Base-by-base conservation (phyloP, 2,113 vertebrate species). In the Hyperopisus bebe region DNA sequence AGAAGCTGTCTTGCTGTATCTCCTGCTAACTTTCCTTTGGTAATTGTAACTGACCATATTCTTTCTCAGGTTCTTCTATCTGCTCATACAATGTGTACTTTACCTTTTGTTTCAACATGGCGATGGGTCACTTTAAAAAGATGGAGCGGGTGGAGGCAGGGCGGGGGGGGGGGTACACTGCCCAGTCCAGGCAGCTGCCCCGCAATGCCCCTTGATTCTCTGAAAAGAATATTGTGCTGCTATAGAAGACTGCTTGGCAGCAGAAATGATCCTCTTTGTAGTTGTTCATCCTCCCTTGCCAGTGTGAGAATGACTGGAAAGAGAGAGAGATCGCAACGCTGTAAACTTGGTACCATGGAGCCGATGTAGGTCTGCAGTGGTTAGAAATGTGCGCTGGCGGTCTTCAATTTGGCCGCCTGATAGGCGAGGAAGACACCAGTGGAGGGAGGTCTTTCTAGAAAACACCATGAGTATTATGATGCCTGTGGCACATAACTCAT, bases 211-310 rank as follows among this genome's bases (percentile, higher is more conserved):
- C 50, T 48, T 27, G 7, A 13, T 87, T 87, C 31, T 53, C 11
- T 87, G 85, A 87, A 87, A 55, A 53, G 47, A 87, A 87, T 87
- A 53, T 87, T 87, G 47, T 87, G 85, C 85, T 55, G 85, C n/a
- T 21, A 53, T 53, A 39, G 48, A 53, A 9, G 50, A 21, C 0
- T 2, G 31, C 27, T 86, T 86, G 84, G 84, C 84, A 86, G 84
- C 10, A 51, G 24, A 53, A 86, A 86, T 19, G 24, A 51, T 48
- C 3, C 27, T 53, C 84, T 51, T 51, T 86, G n/a, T 86, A 17
- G 84, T 48, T 27, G 21, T 15, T n/a, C 82, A 47, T 85, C 42
- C 82, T 85, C 3, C 42, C 82, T 47, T 48, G 82, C 42, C 82
- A 85, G 82, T 85, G 35, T 24, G 39, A 27, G 44, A 48, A n/a